These are phyloP conservation scores for Eira barbara DNA, from an alignment of 2,113 vertebrate species.

Conservation along the genomic window DNA sequence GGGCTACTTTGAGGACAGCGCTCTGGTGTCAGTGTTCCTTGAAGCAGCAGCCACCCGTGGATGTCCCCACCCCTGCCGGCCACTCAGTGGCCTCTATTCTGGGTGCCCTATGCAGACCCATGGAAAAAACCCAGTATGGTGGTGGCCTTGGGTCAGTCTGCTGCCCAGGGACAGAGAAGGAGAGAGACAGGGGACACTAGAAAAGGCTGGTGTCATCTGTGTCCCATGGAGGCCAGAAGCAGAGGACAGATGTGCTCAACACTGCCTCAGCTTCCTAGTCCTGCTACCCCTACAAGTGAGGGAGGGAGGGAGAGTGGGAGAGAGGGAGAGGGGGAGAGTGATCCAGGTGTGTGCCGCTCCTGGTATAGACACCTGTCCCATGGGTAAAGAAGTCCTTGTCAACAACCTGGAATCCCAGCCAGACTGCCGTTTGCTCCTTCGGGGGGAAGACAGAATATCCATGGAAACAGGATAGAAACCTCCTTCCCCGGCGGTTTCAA, in stretches of 20 bases:
- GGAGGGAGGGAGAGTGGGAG: not conserved
- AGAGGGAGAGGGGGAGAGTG: not conserved
- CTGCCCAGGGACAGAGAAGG: not conserved
- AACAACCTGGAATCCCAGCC: not conserved
- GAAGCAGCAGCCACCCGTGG: too few relatives aligned
- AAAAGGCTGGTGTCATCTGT: too few relatives aligned
- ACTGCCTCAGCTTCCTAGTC: not conserved
- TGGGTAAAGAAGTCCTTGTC: not conserved
- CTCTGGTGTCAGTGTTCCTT: not conserved
- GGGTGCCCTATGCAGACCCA: not conserved
- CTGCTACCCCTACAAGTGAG: accelerated
- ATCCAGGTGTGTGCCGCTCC: accelerated
- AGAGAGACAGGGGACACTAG: not conserved
- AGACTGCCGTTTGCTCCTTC: not conserved
- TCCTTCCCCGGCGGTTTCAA: not conserved
- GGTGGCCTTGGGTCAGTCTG: not conserved
- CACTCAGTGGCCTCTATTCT: not conserved
- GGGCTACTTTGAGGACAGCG: not conserved
- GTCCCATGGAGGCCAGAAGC: not conserved
- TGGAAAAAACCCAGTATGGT: not conserved
- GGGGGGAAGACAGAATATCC: not conserved
- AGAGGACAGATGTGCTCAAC: not conserved
- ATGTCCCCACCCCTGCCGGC: not conserved
- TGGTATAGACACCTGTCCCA: not conserved
- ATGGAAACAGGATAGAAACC: not conserved